Evolutionary conservation across 2,113 vertebrate species (phyloP), one percentile per base, ranked within the genome.

Genomic region (Sigmodon hispidus): DNA sequence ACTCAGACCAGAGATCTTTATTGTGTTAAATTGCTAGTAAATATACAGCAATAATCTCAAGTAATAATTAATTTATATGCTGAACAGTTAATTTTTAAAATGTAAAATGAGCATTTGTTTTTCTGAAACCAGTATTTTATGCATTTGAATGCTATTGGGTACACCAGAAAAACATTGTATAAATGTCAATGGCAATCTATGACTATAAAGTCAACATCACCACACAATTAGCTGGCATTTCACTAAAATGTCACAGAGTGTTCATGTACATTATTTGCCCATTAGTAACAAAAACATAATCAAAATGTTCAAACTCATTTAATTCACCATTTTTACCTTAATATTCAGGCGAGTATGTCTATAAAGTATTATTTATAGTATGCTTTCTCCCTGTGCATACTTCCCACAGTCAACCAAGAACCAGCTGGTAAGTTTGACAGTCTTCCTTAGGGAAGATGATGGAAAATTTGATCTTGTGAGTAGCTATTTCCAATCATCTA

Each of bases 51-150:
- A 90, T 26, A 61, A 22, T 80, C 70, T 95, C 91, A 75, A 77
- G 40, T 45, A 70, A 40, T 73, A 93, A 91, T 79, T 70, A 79
- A 92, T 87, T 59, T 12, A 77, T 26, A 59, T 89, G 70, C 45
- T 75, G 89, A 77, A 43, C 80, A 93, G 69, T 86, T 90, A 91
- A 79, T 89, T 88, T 87, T 95, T 26, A 36, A 94, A 93, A 87
- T 43, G 12, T 69, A 5, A 96, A 75, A n/a, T 69, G 22, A 65
- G 34, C 55, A 52, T 50, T 72, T 85, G n/a, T 69, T 80, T 89
- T 92, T 91, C 19, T 5, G 31, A 89, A 70, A 55, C 91, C 17
- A n/a, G 5, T 31, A 79, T 91, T 94, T 94, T 57, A 36, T 61
- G 13, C 19, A 89, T 92, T 87, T 92, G 4, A 96, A 86, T 88